Base-by-base conservation (phyloP, 2,797 vertebrate genomes). In the Oophaga sylvatica region DNA sequence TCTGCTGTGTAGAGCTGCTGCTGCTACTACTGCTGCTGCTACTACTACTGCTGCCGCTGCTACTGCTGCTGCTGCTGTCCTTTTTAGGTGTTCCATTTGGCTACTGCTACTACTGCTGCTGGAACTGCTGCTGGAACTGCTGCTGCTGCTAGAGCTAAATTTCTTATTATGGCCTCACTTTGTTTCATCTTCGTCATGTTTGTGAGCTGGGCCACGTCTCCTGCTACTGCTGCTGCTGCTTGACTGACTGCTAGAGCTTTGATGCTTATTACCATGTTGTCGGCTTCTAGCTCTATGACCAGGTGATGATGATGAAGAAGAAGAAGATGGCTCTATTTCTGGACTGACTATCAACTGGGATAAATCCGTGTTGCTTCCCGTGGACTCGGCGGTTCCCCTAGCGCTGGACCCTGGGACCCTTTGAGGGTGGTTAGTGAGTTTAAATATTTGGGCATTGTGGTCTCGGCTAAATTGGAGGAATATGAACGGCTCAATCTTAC, bases 171-270 rank as follows among this genome's bases (percentile, higher is more conserved):
- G 67, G 9, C 10, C 68, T 19, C 22, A 45, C 22, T 73, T 48
- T 26, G 68, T 56, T 12, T 86, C 45, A 20, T 41, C 26, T 57
- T 0, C 12, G 73, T 0, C 7, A 56, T 10, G 68, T 0, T 91
- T 90, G 0, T 0, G 26, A 0, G 9, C 75, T 0, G 2, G 75
- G 0, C 2, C 62, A 0, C 5, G 82, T 0, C 1, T 68, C 11
- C 76, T 89, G 0, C 13, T 88, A 0, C 10, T 71, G 0, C 31
- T 85, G 0, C 81, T 79, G 0, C 60, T 88, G 0, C 35, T 89
- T 0, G 17, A 15, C 60, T 80, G 0, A 0, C 15, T 91, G 5
- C 29, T 84, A 16, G 63, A 68, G 9, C 76, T 76, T n/a, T 84
- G 75, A 86, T 86, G 57, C 84, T 90, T 65, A 62, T 86, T 0